Percentiles rank a stretch among this genome's conserved stretches.
Evolutionary conservation across 2,888 invertebrate species (phyloP).

Genomic region (Drosophila glabriapex): DNA sequence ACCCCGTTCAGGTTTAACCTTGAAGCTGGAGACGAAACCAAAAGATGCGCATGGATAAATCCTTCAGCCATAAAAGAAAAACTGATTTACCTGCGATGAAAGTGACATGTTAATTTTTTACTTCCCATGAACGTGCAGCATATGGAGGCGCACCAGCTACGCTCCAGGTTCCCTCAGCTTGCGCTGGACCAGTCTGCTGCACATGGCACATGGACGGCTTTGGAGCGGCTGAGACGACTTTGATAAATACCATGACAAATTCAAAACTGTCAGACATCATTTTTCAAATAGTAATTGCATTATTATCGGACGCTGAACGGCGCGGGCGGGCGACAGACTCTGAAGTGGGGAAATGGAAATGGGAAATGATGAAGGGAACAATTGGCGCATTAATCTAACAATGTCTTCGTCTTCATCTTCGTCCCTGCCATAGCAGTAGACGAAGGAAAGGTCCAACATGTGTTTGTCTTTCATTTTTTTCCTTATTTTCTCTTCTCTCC

Average conservation of each 20-base stretch:
- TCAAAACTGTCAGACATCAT: constrained; percentile 83
- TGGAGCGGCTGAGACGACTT: constrained; percentile 66
- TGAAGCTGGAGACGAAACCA: constrained; percentile 32
- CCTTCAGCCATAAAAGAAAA: constrained; percentile 65
- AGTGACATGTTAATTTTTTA: constrained; percentile 81
- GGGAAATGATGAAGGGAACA: constrained; percentile 81
- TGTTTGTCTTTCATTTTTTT: constrained; percentile 48
- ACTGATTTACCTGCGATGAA: constrained; percentile 79
- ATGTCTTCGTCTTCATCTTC: constrained; percentile 26
- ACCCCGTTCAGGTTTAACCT: constrained; percentile 52
- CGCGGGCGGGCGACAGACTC: constrained; percentile 17
- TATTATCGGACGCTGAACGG: constrained; percentile 69
- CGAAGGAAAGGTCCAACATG: constrained; percentile 51
- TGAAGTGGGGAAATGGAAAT: constrained; percentile 47
- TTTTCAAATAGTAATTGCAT: constrained; percentile 84
- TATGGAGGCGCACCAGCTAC: constrained; percentile 28
- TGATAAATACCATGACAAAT: constrained; percentile 85
- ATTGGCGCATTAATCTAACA: constrained; percentile 83
- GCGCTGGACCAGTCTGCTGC: constrained; percentile 21
- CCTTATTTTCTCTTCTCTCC: constrained; percentile 2
- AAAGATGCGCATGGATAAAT: constrained; percentile 55
- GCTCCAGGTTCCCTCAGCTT: constrained; percentile 15
- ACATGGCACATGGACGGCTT: constrained; percentile 33
- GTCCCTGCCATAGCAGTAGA: constrained; percentile 29
- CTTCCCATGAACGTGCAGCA: constrained; percentile 42